Evolutionary conservation across 2,797 vertebrate species (phyloP).

Genomic region (Danio albolineatus): DNA sequence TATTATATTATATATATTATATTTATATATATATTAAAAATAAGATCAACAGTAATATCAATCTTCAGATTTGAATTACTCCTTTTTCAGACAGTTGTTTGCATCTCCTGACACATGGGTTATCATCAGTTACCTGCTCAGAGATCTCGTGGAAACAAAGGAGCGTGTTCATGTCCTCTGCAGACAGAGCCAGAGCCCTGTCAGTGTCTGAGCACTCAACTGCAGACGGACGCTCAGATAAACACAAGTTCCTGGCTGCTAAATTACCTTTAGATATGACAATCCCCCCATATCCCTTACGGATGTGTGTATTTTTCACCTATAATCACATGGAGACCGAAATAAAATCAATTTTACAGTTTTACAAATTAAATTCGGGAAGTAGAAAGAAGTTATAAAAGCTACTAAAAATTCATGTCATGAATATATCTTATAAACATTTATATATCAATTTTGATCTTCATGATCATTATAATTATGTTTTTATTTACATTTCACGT

Average conservation of each 20-base stretch:
- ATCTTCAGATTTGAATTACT: constrained; percentile 5
- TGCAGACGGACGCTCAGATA: constrained; percentile 50
- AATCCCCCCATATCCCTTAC: constrained; percentile 8
- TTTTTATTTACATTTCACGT: too few relatives aligned
- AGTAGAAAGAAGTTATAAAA: too few relatives aligned
- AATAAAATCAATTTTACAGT: too few relatives aligned
- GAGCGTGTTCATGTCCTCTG: constrained; percentile 49
- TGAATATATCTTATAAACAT: too few relatives aligned
- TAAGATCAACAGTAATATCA: not conserved
- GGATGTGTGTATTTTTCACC: not conserved
- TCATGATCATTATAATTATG: too few relatives aligned
- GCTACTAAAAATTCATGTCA: too few relatives aligned
- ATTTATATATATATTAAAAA: too few relatives aligned
- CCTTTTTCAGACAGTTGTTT: not conserved
- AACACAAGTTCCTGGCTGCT: constrained; percentile 53
- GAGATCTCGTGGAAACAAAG: constrained; percentile 52
- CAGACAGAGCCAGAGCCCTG: constrained; percentile 48
- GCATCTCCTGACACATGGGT: constrained; percentile 48
- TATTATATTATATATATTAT: too few relatives aligned
- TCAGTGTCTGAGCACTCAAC: constrained; percentile 49
- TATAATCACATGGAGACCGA: not conserved
- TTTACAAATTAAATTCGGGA: too few relatives aligned
- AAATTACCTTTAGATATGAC: constrained; percentile 35
- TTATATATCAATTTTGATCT: too few relatives aligned
- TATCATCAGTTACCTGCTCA: constrained; percentile 33